phyloP scores from a whole-genome alignment of 1,140 invertebrate genomes.

The Pinna nobilis region DNA sequence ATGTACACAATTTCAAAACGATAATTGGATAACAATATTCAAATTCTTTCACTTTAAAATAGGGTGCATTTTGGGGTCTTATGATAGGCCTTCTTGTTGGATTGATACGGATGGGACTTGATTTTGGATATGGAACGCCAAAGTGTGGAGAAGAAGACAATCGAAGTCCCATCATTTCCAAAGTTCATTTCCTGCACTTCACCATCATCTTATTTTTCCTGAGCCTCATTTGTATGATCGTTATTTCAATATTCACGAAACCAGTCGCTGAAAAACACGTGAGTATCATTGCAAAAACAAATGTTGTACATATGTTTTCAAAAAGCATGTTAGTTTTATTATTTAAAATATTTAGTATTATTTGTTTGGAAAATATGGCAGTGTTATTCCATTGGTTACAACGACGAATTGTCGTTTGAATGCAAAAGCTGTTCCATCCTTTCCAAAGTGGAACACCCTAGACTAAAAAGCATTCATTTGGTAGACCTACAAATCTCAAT shows the following conservation, averaged over 20 bases:
- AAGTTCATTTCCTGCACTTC: conserved; percentile 74
- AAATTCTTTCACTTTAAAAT: not conserved
- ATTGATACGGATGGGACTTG: conserved; percentile 69
- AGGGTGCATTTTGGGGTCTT: conserved; percentile 79
- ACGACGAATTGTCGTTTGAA: no score
- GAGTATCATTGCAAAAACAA: conserved; percentile 34
- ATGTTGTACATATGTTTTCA: not conserved
- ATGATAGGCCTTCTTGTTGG: conserved; percentile 77
- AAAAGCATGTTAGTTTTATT: no score
- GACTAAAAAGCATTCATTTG: no score
- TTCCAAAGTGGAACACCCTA: no score
- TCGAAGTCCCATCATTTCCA: conserved; percentile 61
- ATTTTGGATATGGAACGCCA: conserved; percentile 67
- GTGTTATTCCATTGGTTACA: no score
- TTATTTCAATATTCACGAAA: conserved; percentile 65
- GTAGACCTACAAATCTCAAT: no score
- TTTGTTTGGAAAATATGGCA: no score
- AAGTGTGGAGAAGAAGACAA: conserved; percentile 63
- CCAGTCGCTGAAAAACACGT: conserved; percentile 65
- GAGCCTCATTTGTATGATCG: conserved; percentile 57
- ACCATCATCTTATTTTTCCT: conserved; percentile 72
- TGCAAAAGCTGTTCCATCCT: no score
- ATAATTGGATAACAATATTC: no score
- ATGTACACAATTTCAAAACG: no score
- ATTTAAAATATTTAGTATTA: no score